A percentile compares a stretch with the other conserved stretches of the same genome.
Evolutionary conservation across 2,797 vertebrate species (phyloP).

Genomic region (Macropus fuliginosus): DNA sequence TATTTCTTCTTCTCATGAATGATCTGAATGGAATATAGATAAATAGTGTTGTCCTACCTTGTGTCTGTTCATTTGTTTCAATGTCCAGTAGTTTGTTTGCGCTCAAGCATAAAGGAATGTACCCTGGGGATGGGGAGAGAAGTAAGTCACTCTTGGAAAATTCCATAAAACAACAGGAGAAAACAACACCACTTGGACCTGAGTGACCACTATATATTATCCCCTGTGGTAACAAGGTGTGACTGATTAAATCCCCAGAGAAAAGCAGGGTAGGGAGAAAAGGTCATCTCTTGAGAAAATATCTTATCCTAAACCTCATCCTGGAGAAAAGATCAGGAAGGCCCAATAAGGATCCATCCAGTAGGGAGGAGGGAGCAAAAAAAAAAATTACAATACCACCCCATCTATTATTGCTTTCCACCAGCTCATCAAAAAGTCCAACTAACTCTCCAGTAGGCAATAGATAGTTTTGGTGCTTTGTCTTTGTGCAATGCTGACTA

Average conservation of each 20-base stretch:
- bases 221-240: not conserved
- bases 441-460: not conserved
- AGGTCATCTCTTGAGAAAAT: not conserved
- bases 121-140: not conserved
- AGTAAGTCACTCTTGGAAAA: not conserved
- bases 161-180: not conserved
- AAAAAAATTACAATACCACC: not conserved
- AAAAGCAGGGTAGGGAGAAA: not conserved
- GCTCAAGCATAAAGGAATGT: not conserved
- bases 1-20: not conserved
- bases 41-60: not conserved
- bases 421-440: not conserved
- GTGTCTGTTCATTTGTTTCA: not conserved
- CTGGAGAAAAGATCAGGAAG: too few species aligned
- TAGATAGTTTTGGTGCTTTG: not conserved
- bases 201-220: not conserved
- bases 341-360: too few species aligned
- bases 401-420: too few species aligned
- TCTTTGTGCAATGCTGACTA: not conserved
- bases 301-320: too few species aligned
- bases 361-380: too few species aligned
- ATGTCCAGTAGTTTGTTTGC: not conserved
- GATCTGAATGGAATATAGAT: not conserved
- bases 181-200: not conserved
- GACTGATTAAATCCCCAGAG: not conserved